Evolutionary conservation across 2,888 invertebrate species (phyloP).

Genomic region (Lepas anatifera): DNA sequence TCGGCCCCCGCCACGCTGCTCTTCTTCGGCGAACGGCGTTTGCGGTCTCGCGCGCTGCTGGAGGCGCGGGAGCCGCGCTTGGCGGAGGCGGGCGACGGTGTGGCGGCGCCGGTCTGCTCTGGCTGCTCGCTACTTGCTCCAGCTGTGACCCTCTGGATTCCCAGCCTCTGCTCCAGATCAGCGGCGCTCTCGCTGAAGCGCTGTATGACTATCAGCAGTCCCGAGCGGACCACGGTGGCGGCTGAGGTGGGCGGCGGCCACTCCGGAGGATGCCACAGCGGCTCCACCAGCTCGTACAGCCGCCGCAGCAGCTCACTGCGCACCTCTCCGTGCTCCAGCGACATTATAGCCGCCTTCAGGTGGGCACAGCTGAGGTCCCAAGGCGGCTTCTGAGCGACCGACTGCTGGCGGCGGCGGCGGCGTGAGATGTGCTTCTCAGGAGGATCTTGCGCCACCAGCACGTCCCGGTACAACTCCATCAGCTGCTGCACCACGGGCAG

Average conservation of each 20-base stretch:
- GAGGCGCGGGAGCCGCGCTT: background rate
- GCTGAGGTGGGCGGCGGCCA: background rate
- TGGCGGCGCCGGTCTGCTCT: background rate
- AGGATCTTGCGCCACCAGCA: background rate
- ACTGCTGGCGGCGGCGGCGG: background rate
- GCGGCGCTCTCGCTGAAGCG: background rate
- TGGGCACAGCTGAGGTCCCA: slow-evolving; percentile 1
- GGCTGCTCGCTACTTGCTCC: too few species aligned
- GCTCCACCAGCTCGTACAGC: slow-evolving; percentile 1
- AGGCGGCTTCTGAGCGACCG: background rate
- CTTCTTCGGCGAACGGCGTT: background rate
- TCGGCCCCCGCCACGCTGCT: background rate
- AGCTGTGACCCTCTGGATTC: background rate
- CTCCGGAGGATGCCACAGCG: background rate
- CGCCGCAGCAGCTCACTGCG: background rate
- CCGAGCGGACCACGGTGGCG: background rate
- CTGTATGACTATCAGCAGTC: background rate
- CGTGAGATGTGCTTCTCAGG: background rate
- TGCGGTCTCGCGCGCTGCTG: background rate
- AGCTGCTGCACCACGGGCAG: background rate
- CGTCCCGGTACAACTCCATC: background rate
- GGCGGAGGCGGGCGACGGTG: background rate
- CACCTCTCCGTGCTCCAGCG: background rate
- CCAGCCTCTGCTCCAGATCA: background rate
- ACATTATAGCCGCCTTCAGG: background rate